phyloP scores from a whole-genome alignment of 2,888 invertebrate species.

The Drosophila mercatorum region DNA sequence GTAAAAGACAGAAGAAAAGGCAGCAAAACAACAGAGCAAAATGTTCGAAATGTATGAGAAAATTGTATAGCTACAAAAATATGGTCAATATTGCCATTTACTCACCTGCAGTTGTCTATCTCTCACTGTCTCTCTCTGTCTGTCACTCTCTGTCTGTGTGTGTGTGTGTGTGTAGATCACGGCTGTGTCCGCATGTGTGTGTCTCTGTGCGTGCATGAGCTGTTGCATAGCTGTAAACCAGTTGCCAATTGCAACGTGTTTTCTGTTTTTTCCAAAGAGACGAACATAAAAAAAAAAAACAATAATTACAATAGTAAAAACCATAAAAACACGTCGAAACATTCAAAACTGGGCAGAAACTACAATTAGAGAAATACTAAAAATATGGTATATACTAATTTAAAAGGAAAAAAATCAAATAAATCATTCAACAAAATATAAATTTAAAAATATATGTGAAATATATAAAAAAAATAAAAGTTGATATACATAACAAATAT shows the following conservation, averaged over 20 bases:
- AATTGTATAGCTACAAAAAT: slow-evolving; percentile 33
- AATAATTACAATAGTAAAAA: slow-evolving; percentile 9
- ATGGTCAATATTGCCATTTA: slow-evolving; percentile 66
- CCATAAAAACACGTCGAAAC: neutral
- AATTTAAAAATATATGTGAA: neutral
- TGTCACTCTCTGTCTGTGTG: neutral
- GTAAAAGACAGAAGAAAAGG: neutral
- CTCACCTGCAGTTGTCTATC: slow-evolving; percentile 64
- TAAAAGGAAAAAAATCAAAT: neutral
- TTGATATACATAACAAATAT: neutral
- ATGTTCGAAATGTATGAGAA: slow-evolving; percentile 31
- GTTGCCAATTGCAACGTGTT: slow-evolving; percentile 79
- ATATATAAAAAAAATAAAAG: neutral
- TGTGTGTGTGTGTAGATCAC: slow-evolving; percentile 16
- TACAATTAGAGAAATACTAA: no score
- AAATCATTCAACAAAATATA: neutral
- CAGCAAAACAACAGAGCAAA: slow-evolving; percentile 1
- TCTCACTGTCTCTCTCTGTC: slow-evolving; percentile 8
- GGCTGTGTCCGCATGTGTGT: slow-evolving; percentile 6
- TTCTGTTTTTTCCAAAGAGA: slow-evolving; percentile 55
- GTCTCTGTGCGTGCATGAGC: slow-evolving; percentile 35
- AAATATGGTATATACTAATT: neutral
- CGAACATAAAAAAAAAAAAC: slow-evolving; percentile 22
- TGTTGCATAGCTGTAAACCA: slow-evolving; percentile 80
- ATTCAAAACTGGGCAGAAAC: neutral